These are phyloP conservation scores for Lasaia peninsularis DNA, from an alignment of 1,140 invertebrate genomes.

Conservation along the genomic window DNA sequence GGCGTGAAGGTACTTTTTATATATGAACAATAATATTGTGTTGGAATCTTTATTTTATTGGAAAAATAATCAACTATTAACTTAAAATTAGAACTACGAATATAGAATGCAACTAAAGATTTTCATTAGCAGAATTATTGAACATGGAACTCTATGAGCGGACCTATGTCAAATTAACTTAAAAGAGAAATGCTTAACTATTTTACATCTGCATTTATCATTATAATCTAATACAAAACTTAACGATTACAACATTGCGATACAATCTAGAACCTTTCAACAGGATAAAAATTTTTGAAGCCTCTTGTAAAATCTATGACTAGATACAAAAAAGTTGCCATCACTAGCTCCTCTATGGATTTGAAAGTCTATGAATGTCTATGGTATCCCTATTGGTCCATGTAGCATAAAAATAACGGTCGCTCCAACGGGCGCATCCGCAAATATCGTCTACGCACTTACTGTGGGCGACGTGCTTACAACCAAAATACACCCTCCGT, in stretches of 20 bases:
- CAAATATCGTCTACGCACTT: constrained; percentile 63
- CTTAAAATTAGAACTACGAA: too few species aligned
- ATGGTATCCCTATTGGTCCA: constrained; percentile 37
- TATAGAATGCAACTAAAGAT: too few species aligned
- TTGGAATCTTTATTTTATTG: too few species aligned
- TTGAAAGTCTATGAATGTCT: constrained; percentile 27
- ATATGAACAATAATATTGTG: too few species aligned
- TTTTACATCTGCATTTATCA: constrained; percentile 3
- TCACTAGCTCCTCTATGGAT: constrained; percentile 1
- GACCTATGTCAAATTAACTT: too few species aligned
- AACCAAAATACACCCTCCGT: constrained; percentile 75
- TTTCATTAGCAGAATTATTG: too few species aligned
- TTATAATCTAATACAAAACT: background rate
- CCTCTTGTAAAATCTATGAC: background rate
- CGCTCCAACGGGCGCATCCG: constrained; percentile 25
- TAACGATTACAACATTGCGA: background rate
- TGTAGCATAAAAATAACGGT: constrained; percentile 29
- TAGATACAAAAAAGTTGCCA: background rate
- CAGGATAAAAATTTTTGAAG: background rate
- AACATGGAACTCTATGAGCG: too few species aligned
- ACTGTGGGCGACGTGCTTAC: constrained; percentile 77
- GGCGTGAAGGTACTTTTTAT: too few species aligned
- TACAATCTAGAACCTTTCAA: background rate
- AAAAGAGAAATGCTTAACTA: background rate
- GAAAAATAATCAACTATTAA: too few species aligned